These are phyloP conservation scores for Dryobotodes eremita DNA, from an alignment of 2,888 invertebrate species.

Conservation along the genomic window DNA sequence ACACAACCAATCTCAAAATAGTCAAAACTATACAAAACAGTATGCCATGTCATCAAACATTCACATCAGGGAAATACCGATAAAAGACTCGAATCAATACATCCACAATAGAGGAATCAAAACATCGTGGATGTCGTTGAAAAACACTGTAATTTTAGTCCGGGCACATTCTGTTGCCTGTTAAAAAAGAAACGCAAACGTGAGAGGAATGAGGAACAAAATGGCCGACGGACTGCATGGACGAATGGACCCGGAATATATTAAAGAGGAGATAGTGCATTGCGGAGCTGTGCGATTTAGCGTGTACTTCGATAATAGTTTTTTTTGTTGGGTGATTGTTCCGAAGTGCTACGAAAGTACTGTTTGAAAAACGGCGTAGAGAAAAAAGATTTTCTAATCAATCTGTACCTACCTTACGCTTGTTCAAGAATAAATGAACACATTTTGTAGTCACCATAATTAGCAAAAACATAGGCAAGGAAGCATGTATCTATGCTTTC, in stretches of 20 bases:
- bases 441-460: neutral
- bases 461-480: neutral
- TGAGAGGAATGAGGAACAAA: constrained; percentile 78
- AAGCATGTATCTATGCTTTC: neutral
- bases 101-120: constrained; percentile 83
- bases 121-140: constrained; percentile 79
- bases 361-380: neutral
- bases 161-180: constrained; percentile 82
- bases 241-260: constrained; percentile 83
- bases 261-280: constrained; percentile 65
- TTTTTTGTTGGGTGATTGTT: neutral
- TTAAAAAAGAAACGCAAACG: constrained; percentile 84
- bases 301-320: neutral
- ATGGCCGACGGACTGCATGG: constrained; percentile 73
- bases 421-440: neutral
- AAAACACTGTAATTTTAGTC: constrained; percentile 89
- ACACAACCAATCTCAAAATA: constrained; percentile 25
- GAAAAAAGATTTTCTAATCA: neutral
- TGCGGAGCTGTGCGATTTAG: constrained; percentile 44
- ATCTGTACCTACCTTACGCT: neutral
- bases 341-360: neutral
- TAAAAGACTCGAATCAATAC: constrained; percentile 68
- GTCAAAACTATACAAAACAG: constrained; percentile 52
- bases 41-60: constrained; percentile 47
- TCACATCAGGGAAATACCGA: constrained; percentile 53